Conservation (phyloP, 2,888 invertebrate species). For the Chelonus formosanus region DNA sequence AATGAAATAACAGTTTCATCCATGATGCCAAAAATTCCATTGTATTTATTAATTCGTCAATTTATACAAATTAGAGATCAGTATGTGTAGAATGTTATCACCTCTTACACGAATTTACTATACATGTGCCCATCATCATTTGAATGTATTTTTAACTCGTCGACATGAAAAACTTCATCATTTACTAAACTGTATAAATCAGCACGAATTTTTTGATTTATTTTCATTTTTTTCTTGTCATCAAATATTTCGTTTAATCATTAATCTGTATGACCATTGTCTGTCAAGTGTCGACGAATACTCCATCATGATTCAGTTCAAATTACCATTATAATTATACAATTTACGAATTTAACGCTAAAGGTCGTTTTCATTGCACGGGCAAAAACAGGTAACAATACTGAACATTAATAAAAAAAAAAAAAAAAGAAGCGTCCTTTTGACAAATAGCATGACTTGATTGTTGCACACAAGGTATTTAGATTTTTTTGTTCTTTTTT, state of each 20-base stretch:
- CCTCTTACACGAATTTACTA: conserved; percentile 40
- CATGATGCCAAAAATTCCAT: too few species aligned
- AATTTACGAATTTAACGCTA: conserved; percentile 5
- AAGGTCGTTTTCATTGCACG: conserved; percentile 30
- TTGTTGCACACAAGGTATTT: conserved; percentile 57
- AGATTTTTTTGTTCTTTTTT: conserved; percentile 35
- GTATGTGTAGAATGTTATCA: background rate
- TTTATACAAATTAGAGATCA: too few species aligned
- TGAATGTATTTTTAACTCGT: conserved; percentile 18
- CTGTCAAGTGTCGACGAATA: background rate
- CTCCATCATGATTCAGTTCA: too few species aligned
- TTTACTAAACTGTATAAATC: conserved; percentile 24
- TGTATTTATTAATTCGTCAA: too few species aligned
- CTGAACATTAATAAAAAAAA: conserved; percentile 60
- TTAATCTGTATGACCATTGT: conserved; percentile 60
- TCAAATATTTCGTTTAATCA: conserved; percentile 48
- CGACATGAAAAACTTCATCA: conserved; percentile 16
- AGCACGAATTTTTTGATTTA: conserved; percentile 9
- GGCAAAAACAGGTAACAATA: conserved; percentile 36
- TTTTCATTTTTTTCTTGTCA: conserved; percentile 4
- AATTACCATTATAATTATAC: too few species aligned
- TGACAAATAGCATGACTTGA: conserved; percentile 64
- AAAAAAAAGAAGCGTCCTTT: conserved; percentile 60
- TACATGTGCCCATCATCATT: conserved; percentile 45
- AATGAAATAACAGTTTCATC: too few species aligned